Percentiles rank a stretch among this genome's conserved stretches.
These are phyloP conservation scores for Meteorus colon DNA, from an alignment of 2,888 invertebrate species.

Conservation along the genomic window DNA sequence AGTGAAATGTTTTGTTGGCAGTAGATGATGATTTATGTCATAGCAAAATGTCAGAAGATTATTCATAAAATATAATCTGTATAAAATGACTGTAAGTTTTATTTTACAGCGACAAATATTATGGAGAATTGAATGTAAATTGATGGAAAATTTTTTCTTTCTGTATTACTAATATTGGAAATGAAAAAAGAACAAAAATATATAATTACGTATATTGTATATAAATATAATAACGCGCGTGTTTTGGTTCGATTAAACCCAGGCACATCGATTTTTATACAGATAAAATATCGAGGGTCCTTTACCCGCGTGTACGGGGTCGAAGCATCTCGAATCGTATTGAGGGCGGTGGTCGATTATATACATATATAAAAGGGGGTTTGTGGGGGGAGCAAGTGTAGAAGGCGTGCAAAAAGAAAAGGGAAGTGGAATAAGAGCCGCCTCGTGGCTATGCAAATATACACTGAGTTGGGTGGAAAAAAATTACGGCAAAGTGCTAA, in stretches of 20 bases:
- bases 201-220: neutral
- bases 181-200: slow-evolving; percentile 58
- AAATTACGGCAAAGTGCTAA: slow-evolving; percentile 73
- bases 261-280: slow-evolving; percentile 64
- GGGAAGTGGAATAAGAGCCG: slow-evolving; percentile 43
- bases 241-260: slow-evolving; percentile 68
- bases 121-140: no score
- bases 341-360: slow-evolving; percentile 17
- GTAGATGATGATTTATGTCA: no score
- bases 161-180: slow-evolving; percentile 12
- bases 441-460: slow-evolving; percentile 69
- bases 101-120: no score
- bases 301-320: slow-evolving; percentile 54
- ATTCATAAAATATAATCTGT: no score
- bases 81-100: no score
- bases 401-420: slow-evolving; percentile 33
- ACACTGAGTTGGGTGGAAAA: slow-evolving; percentile 58
- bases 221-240: slow-evolving; percentile 52
- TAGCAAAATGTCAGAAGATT: no score
- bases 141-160: neutral
- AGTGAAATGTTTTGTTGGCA: no score
- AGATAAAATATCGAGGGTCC: slow-evolving; percentile 39
- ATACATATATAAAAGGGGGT: slow-evolving; percentile 5
- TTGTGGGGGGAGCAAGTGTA: neutral
- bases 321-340: slow-evolving; percentile 36